Base-by-base conservation (phyloP, 2,113 vertebrate species). In the Sapajus apella region DNA sequence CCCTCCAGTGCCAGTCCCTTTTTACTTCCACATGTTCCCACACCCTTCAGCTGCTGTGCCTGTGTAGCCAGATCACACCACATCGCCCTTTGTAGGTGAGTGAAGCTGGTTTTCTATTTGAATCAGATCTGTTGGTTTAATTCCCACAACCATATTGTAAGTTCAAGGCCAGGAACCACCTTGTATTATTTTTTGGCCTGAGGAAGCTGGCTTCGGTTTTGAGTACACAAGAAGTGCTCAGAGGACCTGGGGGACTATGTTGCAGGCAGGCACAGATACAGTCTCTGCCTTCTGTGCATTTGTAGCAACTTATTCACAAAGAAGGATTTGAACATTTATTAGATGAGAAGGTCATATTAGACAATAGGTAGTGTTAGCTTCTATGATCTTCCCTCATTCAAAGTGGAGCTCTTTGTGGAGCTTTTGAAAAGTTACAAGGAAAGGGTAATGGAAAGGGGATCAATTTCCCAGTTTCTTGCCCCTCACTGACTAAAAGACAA, bases 381-480 rank as follows among this genome's bases (percentile, higher is more conserved):
- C 68, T 89, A n/a, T 6, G 35, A 73, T 58, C 32, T 77, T 94
- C n/a, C 16, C 68, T 47, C 87, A 79, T 84, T 91, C n/a, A 45
- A 96, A 30, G 52, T 76, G 61, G 61, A 64, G 20, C 75, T 56
- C 84, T 25, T 75, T 87, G 83, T 72, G 35, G 68, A 10, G 6
- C 20, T 88, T 91, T 91, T 79, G 52, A 96, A 75, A 87, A 89
- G 13, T 89, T 88, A 25, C n/a, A 87, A 95, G 58, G 43, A 85
- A 93, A 72, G 72, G 12, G 3, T 68, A 55, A 81, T 40, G 66
- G 32, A n/a, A 64, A 84, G 20, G 21, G 21, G 13, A 66, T 64
- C 14, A 6, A 43, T 91, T 70, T 86, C 58, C 84, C 64, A 77
- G 47, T 93, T 95, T 43, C 37, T 86, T 79, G 16, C 3, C 70